Evolutionary conservation across 1,140 invertebrate genomes (phyloP), one percentile per base, ranked within the genome.

Genomic region (Rhopalosiphum padi): DNA sequence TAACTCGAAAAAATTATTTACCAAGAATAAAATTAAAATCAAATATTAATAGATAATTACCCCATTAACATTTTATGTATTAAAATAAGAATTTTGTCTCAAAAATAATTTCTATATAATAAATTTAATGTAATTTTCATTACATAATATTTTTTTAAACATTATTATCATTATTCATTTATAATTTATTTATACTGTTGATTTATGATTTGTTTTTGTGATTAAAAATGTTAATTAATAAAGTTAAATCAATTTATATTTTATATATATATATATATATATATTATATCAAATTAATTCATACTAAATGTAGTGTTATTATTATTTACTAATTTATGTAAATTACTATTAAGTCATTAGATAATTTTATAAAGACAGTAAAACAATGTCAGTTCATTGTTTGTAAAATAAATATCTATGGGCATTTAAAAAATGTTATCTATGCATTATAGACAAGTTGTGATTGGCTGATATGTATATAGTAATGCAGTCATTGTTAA

Each of bases 381-480:
- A 41, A 89, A 89, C 25, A 89, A 37, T 85, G 37, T 82, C 7
- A 55, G 9, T 83, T 85, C n/a, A 41, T 93, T 60, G 83, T 93
- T 46, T 87, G 18, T 43, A n/a, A 51, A 51, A 51, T 51, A 51
- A 51, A 37, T 43, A 82, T 93, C 25, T 60, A 25, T 55, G n/a
- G 77, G 37, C n/a, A 22, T 86, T 46, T 48, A 25, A 85, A 83
- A 55, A 30, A 83, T 82, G 35, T 93, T 85, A 93, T 93, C 51
- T 83, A 25, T 83, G n/a, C 30, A 41, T 48, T 51, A 21, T 30
- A 68, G 15, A 68, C 18, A 90, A 90, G 35, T 90, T 41, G 55
- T 60, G 11, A 90, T 90, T 90, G 53, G 89, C 25, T 43, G 22
- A 25, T 90, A 8, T 43, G 22, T 68, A 37, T 68, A n/a, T 90